Evolutionary conservation across 2,888 invertebrate species (phyloP), one percentile per base, ranked within the genome.

Genomic region (Galeruca laticollis): DNA sequence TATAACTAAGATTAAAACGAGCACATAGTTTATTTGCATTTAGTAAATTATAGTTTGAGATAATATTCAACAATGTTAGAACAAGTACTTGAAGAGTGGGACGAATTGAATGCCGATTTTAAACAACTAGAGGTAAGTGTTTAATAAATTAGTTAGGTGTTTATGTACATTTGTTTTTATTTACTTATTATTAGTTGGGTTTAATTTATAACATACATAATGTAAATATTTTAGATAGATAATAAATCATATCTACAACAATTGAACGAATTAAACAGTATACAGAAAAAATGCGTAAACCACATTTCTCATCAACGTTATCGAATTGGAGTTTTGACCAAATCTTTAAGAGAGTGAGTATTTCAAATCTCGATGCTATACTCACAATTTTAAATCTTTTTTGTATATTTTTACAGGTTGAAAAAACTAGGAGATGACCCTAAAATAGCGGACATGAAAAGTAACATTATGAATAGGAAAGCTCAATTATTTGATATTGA

Each of bases 291-390:
- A 90, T 97, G 97, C 86, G 87, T 94, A 79, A 94, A 94, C 84
- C 95, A 95, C 81, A 91, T 98, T 76, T 91, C 90, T 77, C 98
- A 98, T 86, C 98, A 98, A 84, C 91, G 93, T 79, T 98, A 98
- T 86, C 91, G 97, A 73, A 90, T 98, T 87, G 91, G 91, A 49
- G 89, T 94, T 82, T 94, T 99, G 81, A 87, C 88, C 37, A 91
- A 91, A 79, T 90, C 92, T 62, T 83, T 97, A 65, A 93, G 92
- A 87, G 92, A 91, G 97, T 97, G 88, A 90, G 92, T 86, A 62
- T 6, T 26, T 26, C 26, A 26, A 26, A 26, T 31, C 10, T 54
- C 11, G 2, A 11, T 43, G n/a, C 3, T n/a, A 43, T 43, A 47
- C 9, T 15, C 18, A 15, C 15, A 8, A 18, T 47, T 5, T 15